Evolutionary conservation across 53 echinoderm and acorn worm genomes (phyloP), one percentile per base, ranked within the genome.

Genomic region (Stichopus horrens): DNA sequence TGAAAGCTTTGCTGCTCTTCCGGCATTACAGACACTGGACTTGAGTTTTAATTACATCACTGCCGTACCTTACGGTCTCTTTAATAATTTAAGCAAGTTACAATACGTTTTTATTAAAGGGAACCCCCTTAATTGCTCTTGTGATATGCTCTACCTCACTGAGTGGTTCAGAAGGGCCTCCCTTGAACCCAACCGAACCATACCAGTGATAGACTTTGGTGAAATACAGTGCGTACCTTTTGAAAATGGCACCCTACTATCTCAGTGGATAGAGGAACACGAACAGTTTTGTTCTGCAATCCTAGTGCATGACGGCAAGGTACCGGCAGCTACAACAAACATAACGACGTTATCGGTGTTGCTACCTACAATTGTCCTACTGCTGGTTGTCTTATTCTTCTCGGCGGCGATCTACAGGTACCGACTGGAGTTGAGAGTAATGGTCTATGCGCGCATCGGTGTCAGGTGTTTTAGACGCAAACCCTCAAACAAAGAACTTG

Each of bases 381-480:
- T 63, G n/a, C 19, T 23, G 3, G 23, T 83, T 7, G 79, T 53
- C 79, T 79, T 13, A 14, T 9, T 58, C 23, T 7, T 9, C 59
- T 7, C 65, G 4, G 19, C 22, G 21, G 57, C 58, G 8, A 63
- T 83, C 37, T 83, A 23, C 59, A 58, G 59, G 16, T 83, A 63
- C 76, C 85, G 80, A 4, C 76, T 68, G 77, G 86, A 88, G 23
- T 81, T 94, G 18, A 87, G 89, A 59, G 90, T 92, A 5, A 63
- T 92, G 5, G 63, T 92, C 8, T 94, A 94, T 74, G 86, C 88
- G 56, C 77, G 66, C 23, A 90, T 59, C 4, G 83, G 83, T 23
- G 13, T 83, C 23, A 83, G 83, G 59, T 83, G 83, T 60, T 83
- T 83, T 57, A 57, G 63, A 37, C 89, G 92, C 53, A 54, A 52